A percentile compares a stretch with the other conserved stretches of the same genome.
phyloP scores from a whole-genome alignment of 2,888 invertebrate species.

The Physocephala rufipes region DNA sequence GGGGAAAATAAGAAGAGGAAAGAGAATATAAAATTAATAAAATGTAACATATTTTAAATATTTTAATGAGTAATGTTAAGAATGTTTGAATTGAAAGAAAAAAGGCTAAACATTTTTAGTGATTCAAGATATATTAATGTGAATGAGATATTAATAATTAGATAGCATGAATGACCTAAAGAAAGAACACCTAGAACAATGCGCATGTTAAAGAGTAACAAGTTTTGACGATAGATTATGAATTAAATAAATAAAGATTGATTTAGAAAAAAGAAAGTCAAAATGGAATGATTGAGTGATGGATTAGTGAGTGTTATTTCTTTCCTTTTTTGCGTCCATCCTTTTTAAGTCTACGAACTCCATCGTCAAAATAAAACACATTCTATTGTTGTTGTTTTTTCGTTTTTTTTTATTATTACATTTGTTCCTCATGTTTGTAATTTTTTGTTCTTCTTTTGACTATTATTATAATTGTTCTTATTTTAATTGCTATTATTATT shows the following conservation, averaged over 20 bases:
- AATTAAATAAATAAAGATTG: background rate
- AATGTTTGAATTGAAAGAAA: slow-evolving; percentile 9
- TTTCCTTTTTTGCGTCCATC: no score
- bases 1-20: slow-evolving; percentile 30
- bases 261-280: background rate
- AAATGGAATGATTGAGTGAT: background rate
- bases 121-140: slow-evolving; percentile 15
- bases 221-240: background rate
- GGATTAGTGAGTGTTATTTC: background rate
- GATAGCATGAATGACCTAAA: background rate
- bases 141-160: background rate
- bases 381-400: slow-evolving; percentile 40
- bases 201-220: background rate
- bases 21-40: background rate
- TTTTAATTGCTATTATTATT: slow-evolving; percentile 26
- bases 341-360: background rate
- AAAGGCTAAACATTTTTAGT: slow-evolving; percentile 25
- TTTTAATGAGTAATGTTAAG: slow-evolving; percentile 13
- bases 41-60: slow-evolving; percentile 21
- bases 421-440: slow-evolving; percentile 19
- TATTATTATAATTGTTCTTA: slow-evolving; percentile 27
- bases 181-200: background rate
- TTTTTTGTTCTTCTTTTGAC: slow-evolving; percentile 24
- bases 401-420: slow-evolving; percentile 31
- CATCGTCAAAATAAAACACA: slow-evolving; percentile 28